Evolutionary conservation across 2,797 vertebrate genomes (phyloP), one percentile per base, ranked within the genome.

Genomic region (Potorous gilbertii): DNA sequence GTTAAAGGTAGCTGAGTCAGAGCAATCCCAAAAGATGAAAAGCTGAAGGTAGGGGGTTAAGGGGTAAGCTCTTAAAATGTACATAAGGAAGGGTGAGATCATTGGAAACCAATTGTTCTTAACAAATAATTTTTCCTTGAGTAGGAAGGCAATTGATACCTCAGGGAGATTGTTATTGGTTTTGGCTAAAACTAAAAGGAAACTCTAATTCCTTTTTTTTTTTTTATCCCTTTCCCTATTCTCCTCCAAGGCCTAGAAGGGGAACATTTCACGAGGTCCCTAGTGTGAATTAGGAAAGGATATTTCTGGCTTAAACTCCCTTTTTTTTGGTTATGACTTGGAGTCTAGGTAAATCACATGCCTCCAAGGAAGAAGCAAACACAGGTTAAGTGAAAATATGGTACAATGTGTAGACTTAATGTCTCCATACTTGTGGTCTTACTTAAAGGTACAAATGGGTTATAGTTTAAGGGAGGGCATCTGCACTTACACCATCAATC

Each of bases 181-280:
- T 54, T 94, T 94, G 55, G 59, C 66, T 96, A 94, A 95, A 92
- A 87, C 74, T 50, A 46, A 87, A 91, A 87, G 54, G 56, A 93
- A 96, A 46, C 28, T 18, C 90, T 21, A 94, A 40, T 81, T 59
- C 90, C 57, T 28, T 27, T 92, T 93, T 52, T 52, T 87, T 87
- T 81, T 5, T 27, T 40, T 40, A 87, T 74, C 52, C 18, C 34
- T 56, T 40, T n/a, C 56, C 50, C 90, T 54, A 56, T 91, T 54
- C 74, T 31, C 91, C 52, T 29, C 40, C 55, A 81, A 46, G 28
- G 16, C 90, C 92, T 52, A 90, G 90, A 93, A 94, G 56, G 12
- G 56, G 96, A 56, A 62, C 56, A 66, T 91, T 81, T 93, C 56
- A 54, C 90, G 56, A 92, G 91, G 89, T 24, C 93, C 55, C 46